Percentiles rank a stretch among this genome's conserved stretches.
Evolutionary conservation across 2,888 invertebrate genomes (phyloP).

Genomic region (Crocallis elinguaria): DNA sequence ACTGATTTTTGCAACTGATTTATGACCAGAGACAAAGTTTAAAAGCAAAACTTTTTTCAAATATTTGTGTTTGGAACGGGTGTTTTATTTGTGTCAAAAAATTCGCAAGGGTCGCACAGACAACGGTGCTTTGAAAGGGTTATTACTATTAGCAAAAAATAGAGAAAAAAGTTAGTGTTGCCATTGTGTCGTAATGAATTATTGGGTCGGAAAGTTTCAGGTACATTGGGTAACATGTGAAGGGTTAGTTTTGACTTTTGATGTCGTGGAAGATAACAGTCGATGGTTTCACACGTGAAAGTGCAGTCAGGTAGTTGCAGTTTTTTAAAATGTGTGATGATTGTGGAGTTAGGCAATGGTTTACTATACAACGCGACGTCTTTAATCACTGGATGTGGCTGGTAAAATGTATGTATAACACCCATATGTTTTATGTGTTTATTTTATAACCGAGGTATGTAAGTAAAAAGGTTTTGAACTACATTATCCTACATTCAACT

Average conservation of each 20-base stretch:
- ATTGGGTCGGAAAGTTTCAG: conserved; percentile 83
- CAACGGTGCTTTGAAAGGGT: conserved; percentile 73
- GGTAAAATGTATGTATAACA: too few relatives aligned
- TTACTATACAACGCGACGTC: neutral
- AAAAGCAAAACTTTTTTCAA: conserved; percentile 68
- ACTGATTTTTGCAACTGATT: conserved; percentile 78
- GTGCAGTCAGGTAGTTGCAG: conserved; percentile 64
- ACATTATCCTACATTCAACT: too few relatives aligned
- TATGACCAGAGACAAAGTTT: conserved; percentile 78
- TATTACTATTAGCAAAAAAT: conserved; percentile 71
- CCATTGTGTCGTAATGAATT: conserved; percentile 82
- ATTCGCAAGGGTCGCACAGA: conserved; percentile 78
- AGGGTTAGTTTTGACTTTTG: conserved; percentile 77
- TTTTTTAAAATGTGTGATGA: conserved; percentile 6
- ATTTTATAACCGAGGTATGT: too few relatives aligned
- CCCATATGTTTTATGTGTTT: too few relatives aligned
- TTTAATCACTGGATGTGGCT: too few relatives aligned
- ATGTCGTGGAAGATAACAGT: conserved; percentile 74
- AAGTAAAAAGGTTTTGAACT: too few relatives aligned
- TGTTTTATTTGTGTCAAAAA: conserved; percentile 83
- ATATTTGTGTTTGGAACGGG: conserved; percentile 81
- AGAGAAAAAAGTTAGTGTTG: conserved; percentile 72
- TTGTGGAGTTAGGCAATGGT: neutral
- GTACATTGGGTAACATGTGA: conserved; percentile 80
- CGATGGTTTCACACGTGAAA: conserved; percentile 76